phyloP scores from a whole-genome alignment of 2,888 invertebrate species.

The Diadegma fenestrale region DNA sequence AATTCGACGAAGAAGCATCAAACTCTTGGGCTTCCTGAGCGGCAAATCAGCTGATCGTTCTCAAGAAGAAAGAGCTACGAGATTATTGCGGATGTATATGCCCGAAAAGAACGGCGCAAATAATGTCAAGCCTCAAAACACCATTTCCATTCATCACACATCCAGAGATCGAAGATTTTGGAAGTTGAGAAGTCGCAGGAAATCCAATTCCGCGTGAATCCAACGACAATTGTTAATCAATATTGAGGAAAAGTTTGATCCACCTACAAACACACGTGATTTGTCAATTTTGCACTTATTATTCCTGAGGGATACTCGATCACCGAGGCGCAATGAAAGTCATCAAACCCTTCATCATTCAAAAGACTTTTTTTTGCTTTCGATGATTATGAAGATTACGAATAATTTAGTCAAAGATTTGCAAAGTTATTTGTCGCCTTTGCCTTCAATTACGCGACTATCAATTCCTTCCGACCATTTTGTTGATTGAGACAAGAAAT shows the following conservation, averaged over 20 bases:
- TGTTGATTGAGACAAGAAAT: neutral
- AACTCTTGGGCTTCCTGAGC: slow-evolving; percentile 81
- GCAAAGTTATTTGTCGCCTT: neutral
- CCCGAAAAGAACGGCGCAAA: slow-evolving; percentile 76
- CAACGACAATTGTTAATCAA: neutral
- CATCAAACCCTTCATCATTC: neutral
- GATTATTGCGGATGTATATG: slow-evolving; percentile 80
- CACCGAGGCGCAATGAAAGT: neutral
- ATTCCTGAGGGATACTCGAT: neutral
- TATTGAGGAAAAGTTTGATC: neutral
- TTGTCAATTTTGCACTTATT: neutral
- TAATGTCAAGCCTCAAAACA: slow-evolving; percentile 74
- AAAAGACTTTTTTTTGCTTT: neutral
- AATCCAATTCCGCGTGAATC: slow-evolving; percentile 79
- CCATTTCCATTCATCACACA: slow-evolving; percentile 82
- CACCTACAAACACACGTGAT: neutral
- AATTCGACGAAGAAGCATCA: slow-evolving; percentile 79
- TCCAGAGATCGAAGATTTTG: slow-evolving; percentile 83
- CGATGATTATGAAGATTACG: neutral
- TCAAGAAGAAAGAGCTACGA: slow-evolving; percentile 81
- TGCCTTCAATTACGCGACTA: neutral
- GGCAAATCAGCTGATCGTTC: slow-evolving; percentile 78
- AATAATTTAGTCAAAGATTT: neutral
- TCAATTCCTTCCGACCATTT: neutral
- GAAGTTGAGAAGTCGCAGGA: slow-evolving; percentile 82